Evolutionary conservation across 1,140 invertebrate species (phyloP).

Genomic region (Hyphantria cunea): DNA sequence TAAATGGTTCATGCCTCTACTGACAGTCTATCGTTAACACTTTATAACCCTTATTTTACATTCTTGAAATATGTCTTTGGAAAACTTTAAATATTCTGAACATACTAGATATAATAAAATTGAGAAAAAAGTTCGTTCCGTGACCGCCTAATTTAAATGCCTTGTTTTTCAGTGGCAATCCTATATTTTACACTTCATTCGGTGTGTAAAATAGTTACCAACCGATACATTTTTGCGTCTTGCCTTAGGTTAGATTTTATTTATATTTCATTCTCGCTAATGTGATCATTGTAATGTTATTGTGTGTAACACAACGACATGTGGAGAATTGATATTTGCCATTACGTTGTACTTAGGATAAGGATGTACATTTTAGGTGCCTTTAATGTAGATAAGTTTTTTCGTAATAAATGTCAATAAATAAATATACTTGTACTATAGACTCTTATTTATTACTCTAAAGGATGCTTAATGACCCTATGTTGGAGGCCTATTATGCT

Average conservation of each 20-base stretch:
- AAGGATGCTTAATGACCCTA: neutral
- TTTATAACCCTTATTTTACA: no score
- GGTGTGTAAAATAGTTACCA: slow-evolving; percentile 49
- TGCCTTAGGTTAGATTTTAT: slow-evolving; percentile 68
- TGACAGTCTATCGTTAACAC: no score
- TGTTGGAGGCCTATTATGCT: neutral
- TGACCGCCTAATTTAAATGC: no score
- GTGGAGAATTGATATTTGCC: slow-evolving; percentile 65
- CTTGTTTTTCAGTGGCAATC: no score
- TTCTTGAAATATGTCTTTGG: no score
- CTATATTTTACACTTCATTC: no score
- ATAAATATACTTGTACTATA: slow-evolving; percentile 50
- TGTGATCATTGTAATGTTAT: slow-evolving; percentile 54
- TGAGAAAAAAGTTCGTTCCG: no score
- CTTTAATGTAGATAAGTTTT: slow-evolving; percentile 66
- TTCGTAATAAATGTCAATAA: slow-evolving; percentile 69
- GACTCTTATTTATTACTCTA: slow-evolving; percentile 27
- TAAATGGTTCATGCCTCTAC: no score
- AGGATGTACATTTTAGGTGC: slow-evolving; percentile 78
- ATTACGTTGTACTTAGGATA: slow-evolving; percentile 76
- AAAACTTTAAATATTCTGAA: no score
- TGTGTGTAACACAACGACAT: slow-evolving; percentile 38
- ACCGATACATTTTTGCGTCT: slow-evolving; percentile 42
- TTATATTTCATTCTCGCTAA: slow-evolving; percentile 59
- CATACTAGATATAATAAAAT: no score